phyloP scores from a whole-genome alignment of 2,113 vertebrate genomes.

The Istiophorus platypterus region DNA sequence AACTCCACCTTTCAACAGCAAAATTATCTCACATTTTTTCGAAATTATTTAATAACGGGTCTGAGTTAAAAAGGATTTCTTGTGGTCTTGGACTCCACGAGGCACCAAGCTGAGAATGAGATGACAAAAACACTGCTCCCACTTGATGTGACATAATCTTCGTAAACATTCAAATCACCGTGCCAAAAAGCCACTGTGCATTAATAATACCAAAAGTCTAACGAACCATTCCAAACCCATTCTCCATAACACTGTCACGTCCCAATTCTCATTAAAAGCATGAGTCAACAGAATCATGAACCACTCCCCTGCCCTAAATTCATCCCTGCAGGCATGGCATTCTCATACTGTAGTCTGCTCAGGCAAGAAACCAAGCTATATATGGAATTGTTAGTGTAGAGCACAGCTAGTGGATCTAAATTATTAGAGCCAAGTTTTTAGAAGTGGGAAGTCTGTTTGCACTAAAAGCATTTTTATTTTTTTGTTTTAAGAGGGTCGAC shows the following conservation, averaged over 20 bases:
- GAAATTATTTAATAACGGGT: background rate
- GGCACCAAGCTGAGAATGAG: background rate
- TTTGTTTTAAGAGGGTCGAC: constrained; percentile 66
- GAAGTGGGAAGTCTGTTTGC: constrained; percentile 61
- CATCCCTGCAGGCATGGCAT: constrained; percentile 44
- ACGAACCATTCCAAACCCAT: constrained; percentile 21
- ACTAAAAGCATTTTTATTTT: constrained; percentile 50
- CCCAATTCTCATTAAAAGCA: constrained; percentile 52
- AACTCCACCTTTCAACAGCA: background rate
- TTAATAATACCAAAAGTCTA: constrained; percentile 31
- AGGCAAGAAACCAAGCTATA: constrained; percentile 67
- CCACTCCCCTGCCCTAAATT: constrained; percentile 60
- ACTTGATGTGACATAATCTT: constrained; percentile 24
- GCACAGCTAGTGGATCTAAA: constrained; percentile 51
- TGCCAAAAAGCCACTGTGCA: constrained; percentile 15
- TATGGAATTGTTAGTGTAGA: constrained; percentile 71
- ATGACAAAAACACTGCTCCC: constrained; percentile 14
- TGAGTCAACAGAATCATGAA: constrained; percentile 61
- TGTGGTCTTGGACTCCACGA: background rate
- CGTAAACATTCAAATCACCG: constrained; percentile 11
- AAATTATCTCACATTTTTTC: background rate
- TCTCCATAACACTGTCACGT: constrained; percentile 22
- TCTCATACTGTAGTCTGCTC: constrained; percentile 40
- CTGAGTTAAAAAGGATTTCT: too few relatives aligned
- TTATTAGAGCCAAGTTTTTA: constrained; percentile 41